Percentiles rank a stretch among this genome's conserved stretches.
Evolutionary conservation across 1,140 invertebrate genomes (phyloP).

Genomic region (Cyclina sinensis): DNA sequence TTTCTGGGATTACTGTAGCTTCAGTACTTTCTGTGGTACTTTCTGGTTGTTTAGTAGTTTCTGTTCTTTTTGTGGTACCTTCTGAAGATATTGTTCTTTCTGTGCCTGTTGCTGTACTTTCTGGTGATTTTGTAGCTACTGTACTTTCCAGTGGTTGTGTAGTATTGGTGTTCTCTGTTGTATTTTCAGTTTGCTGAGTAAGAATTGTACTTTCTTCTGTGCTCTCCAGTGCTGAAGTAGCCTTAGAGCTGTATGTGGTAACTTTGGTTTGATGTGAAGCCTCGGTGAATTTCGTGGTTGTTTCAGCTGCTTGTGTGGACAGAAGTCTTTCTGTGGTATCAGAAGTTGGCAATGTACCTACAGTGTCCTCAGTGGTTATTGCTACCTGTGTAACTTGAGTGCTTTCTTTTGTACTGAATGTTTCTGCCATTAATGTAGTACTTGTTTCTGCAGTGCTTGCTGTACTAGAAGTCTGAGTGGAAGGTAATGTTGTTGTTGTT

Average conservation of each 20-base stretch:
- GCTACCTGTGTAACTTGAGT: neutral
- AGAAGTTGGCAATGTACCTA: neutral
- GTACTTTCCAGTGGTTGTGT: neutral
- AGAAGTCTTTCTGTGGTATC: neutral
- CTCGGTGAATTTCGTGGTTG: neutral
- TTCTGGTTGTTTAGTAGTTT: too few relatives aligned
- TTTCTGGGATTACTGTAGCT: neutral
- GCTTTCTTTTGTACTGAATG: neutral
- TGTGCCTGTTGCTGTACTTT: neutral
- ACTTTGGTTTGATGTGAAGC: neutral
- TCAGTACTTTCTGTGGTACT: neutral
- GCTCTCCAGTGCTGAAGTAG: neutral
- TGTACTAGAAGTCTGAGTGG: neutral
- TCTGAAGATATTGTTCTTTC: neutral
- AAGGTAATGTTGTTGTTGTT: constrained; percentile 17
- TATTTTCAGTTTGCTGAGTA: neutral
- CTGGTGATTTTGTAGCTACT: neutral
- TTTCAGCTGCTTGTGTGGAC: neutral
- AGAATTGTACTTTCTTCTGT: neutral
- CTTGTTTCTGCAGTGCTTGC: neutral
- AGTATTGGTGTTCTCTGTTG: neutral
- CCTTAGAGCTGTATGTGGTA: neutral
- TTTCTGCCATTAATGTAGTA: neutral
- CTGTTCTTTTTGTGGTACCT: neutral
- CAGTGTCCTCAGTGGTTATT: neutral